These are phyloP conservation scores for Pachyseris speciosa DNA, from an alignment of 64 coral and sea anemone species.

Conservation along the genomic window DNA sequence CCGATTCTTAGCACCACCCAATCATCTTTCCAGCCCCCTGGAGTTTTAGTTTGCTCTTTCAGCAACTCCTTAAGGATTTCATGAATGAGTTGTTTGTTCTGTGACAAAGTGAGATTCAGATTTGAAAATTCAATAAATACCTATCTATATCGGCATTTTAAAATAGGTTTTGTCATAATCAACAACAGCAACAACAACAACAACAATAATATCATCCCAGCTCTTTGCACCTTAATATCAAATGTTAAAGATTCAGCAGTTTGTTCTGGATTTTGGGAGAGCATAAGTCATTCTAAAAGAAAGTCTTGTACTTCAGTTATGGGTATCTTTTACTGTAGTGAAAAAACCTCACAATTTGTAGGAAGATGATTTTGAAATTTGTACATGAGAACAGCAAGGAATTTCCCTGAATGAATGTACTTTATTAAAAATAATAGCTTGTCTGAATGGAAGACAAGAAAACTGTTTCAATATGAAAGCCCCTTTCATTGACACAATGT, in stretches of 20 bases:
- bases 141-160: not conserved
- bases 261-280: slow-evolving; percentile 55
- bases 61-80: slow-evolving; percentile 12
- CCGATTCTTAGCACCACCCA: not conserved
- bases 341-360: not conserved
- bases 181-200: not conserved
- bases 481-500: no score
- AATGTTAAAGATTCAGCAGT: slow-evolving; percentile 60
- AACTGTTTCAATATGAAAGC: not conserved
- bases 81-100: slow-evolving; percentile 18
- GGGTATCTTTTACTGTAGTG: not conserved
- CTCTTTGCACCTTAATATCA: slow-evolving; percentile 40
- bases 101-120: not conserved
- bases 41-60: slow-evolving; percentile 9
- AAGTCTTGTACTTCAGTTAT: slow-evolving; percentile 22
- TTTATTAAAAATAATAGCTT: not conserved
- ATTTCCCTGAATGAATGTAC: not conserved
- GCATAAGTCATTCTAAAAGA: slow-evolving; percentile 3
- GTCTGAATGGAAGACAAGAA: not conserved
- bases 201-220: slow-evolving; percentile 54
- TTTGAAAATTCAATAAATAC: not conserved
- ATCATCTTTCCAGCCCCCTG: slow-evolving; percentile 16
- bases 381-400: not conserved
- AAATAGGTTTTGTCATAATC: not conserved
- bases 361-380: not conserved